These are phyloP conservation scores for Melanotaenia duboulayi DNA, from an alignment of 2,113 vertebrate genomes.

Conservation along the genomic window DNA sequence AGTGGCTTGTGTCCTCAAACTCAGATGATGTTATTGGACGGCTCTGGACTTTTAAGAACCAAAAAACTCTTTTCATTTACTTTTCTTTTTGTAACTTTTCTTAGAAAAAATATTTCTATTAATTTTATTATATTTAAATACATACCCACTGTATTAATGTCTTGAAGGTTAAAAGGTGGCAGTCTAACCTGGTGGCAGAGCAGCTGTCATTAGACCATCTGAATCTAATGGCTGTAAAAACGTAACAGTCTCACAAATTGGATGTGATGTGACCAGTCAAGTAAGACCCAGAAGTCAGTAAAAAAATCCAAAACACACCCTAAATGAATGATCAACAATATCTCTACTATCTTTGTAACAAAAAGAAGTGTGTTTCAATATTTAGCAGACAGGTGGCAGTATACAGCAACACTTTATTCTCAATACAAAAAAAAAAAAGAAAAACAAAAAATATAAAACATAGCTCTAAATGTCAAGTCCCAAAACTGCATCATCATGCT, in stretches of 20 bases:
- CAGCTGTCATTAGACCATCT: not conserved
- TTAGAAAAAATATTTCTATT: not conserved
- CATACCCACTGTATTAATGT: not conserved
- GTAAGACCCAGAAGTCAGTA: no score
- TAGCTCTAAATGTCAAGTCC: no score
- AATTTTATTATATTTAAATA: not conserved
- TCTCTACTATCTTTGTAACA: not conserved
- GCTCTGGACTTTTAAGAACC: not conserved
- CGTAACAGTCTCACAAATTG: not conserved
- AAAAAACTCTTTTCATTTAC: no score
- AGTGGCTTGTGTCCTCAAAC: not conserved
- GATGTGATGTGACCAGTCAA: not conserved
- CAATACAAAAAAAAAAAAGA: not conserved
- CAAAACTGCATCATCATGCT: no score
- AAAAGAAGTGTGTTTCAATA: not conserved
- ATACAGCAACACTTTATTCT: conserved; percentile 1
- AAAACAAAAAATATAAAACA: no score
- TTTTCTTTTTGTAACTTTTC: not conserved
- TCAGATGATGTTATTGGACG: not conserved
- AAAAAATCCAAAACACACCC: not conserved
- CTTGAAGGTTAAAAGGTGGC: not conserved
- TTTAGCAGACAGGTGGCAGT: conserved; percentile 55
- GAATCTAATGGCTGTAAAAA: no score
- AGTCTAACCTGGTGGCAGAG: not conserved
- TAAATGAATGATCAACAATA: not conserved